Base-by-base conservation (phyloP, 2,797 vertebrate genomes). In the Sebastes minor region DNA sequence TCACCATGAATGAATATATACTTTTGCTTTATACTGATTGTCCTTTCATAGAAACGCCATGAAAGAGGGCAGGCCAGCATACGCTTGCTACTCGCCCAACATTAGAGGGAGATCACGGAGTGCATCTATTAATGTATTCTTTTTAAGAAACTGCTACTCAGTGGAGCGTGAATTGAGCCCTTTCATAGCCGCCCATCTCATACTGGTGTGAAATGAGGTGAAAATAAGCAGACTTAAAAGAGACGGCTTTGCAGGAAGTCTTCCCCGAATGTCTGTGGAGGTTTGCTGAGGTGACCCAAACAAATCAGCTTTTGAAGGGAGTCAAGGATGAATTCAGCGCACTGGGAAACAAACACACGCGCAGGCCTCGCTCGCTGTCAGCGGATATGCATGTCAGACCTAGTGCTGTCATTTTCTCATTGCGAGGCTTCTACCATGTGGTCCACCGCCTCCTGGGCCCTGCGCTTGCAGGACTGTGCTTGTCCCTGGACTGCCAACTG, bases 151-250 rank as follows among this genome's bases (percentile, higher is more conserved):
- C 72, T 68, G 79, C 76, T 68, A 91, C 86, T 87, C 91, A 85
- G 89, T 83, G 86, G 90, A 91, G 80, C 87, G 67, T 95, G 94
- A 93, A 92, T 89, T 74, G 74, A 88, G 82, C 72, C 92, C 89
- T 93, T 95, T 94, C 89, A 94, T 76, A 61, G 80, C 74, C 85
- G 82, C 78, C 90, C 90, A 80, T 94, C 91, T 92, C 89, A 90
- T 76, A 93, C 90, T 92, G 87, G 81, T 89, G 93, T 94, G 93
- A 95, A 95, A 95, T 95, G 93, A 95, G 93, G 92, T 88, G 92
- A 92, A 92, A 88, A 91, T 94, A 93, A 94, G 87, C 71, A 30
- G 92, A 91, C 91, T 88, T 88, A 82, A 91, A 95, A 95, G 90
- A 90, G 86, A 89, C 81, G 52, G 80, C 89, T 86, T 92, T 82